Evolutionary conservation across 1,140 invertebrate genomes (phyloP).

Genomic region (Heliconius nattereri): DNA sequence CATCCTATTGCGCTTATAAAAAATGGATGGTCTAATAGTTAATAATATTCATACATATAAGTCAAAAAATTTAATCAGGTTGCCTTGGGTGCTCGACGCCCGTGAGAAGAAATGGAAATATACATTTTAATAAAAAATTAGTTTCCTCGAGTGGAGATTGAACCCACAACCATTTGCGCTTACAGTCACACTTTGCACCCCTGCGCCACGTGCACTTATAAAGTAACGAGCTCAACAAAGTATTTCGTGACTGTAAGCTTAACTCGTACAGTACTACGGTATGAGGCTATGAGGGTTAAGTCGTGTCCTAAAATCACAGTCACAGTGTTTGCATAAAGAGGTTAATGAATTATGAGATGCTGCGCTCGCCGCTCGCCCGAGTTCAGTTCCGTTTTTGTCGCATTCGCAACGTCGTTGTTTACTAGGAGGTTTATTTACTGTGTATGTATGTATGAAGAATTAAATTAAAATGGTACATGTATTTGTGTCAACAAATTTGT

Average conservation of each 20-base stretch:
- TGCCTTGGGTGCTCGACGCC: no score
- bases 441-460: not conserved
- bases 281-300: slow-evolving; percentile 18
- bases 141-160: no score
- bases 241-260: not conserved
- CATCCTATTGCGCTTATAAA: no score
- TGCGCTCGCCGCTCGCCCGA: not conserved
- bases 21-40: no score
- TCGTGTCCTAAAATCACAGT: slow-evolving; percentile 23
- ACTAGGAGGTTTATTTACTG: not conserved
- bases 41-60: no score
- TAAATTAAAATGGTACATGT: not conserved
- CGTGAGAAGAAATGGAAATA: no score
- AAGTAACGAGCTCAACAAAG: not conserved
- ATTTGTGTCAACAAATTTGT: no score
- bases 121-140: no score
- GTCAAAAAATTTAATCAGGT: no score
- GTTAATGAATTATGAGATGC: slow-evolving; percentile 17
- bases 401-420: not conserved
- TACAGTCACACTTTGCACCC: no score
- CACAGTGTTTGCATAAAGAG: slow-evolving; percentile 18
- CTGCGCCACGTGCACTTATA: not conserved
- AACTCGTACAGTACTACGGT: not conserved
- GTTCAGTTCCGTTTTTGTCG: slow-evolving; percentile 8
- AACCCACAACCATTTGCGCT: no score